Conservation (phyloP, 1,140 invertebrate genomes). For the Drosophila persimilis region DNA sequence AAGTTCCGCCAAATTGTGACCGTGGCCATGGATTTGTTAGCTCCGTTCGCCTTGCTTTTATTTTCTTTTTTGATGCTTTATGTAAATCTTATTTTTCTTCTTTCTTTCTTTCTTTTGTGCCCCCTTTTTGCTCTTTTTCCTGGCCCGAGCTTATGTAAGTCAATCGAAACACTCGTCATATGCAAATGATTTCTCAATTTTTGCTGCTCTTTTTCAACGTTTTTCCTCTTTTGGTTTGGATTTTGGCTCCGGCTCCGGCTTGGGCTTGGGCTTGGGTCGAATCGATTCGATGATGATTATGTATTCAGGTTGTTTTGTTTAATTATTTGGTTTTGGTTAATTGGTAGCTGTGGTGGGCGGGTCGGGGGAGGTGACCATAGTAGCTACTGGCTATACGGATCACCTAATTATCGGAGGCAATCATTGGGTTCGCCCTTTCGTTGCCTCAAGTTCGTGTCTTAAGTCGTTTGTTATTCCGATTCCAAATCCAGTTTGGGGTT, state of each 20-base stretch:
- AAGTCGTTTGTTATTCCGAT: too few species aligned
- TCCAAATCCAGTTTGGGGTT: too few species aligned
- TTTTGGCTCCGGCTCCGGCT: too few species aligned
- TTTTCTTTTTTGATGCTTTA: slow-evolving; percentile 53
- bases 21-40: slow-evolving; percentile 76
- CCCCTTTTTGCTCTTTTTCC: slow-evolving; percentile 29
- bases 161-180: slow-evolving; percentile 51
- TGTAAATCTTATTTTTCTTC: slow-evolving; percentile 57
- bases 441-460: slow-evolving; percentile 4
- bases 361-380: slow-evolving; percentile 11
- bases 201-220: slow-evolving; percentile 29
- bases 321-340: slow-evolving; percentile 51
- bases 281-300: slow-evolving; percentile 59
- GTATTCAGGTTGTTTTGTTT: slow-evolving; percentile 55
- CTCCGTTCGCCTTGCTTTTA: slow-evolving; percentile 51
- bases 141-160: slow-evolving; percentile 58
- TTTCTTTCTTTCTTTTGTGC: slow-evolving; percentile 15
- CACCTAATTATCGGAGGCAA: slow-evolving; percentile 27
- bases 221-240: slow-evolving; percentile 15
- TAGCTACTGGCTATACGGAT: slow-evolving; percentile 34
- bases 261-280: neutral
- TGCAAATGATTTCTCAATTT: slow-evolving; percentile 74
- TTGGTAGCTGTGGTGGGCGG: slow-evolving; percentile 46
- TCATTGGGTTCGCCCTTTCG: slow-evolving; percentile 2
- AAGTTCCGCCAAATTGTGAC: slow-evolving; percentile 80